Conservation (phyloP, 1,140 invertebrate species). For the Cylas formicarius region DNA sequence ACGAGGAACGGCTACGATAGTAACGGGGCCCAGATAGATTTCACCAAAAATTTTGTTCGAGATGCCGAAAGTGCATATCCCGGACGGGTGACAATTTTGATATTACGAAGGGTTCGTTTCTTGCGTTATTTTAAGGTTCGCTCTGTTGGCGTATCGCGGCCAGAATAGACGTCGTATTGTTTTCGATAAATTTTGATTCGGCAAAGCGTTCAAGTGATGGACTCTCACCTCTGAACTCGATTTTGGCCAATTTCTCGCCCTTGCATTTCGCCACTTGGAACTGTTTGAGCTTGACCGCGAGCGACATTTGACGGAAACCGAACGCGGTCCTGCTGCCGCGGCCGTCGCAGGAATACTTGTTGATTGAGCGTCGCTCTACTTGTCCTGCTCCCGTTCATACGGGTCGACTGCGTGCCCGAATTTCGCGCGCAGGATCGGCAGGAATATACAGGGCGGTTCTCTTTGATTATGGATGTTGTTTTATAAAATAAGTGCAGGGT, state of each 20-base stretch:
- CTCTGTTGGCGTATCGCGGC: too few relatives aligned
- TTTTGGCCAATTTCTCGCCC: slow-evolving; percentile 54
- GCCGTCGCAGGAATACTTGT: slow-evolving; percentile 19
- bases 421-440: neutral
- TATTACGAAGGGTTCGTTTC: too few relatives aligned
- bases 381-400: neutral
- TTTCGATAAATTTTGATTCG: neutral
- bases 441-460: neutral
- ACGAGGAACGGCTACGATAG: too few relatives aligned
- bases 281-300: slow-evolving; percentile 54
- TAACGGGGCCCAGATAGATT: too few relatives aligned
- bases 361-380: slow-evolving; percentile 21
- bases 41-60: too few relatives aligned
- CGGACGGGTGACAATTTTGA: too few relatives aligned
- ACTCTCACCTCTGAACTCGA: slow-evolving; percentile 63
- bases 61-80: too few relatives aligned
- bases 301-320: slow-evolving; percentile 46
- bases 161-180: too few relatives aligned
- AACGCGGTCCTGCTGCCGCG: slow-evolving; percentile 2
- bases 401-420: neutral
- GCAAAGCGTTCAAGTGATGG: too few relatives aligned
- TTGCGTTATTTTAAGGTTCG: too few relatives aligned
- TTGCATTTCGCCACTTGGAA: slow-evolving; percentile 57
- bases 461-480: too few relatives aligned
- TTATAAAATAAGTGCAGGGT: too few relatives aligned